phyloP scores from a whole-genome alignment of 2,113 vertebrate genomes.

The Fulmarus glacialis region DNA sequence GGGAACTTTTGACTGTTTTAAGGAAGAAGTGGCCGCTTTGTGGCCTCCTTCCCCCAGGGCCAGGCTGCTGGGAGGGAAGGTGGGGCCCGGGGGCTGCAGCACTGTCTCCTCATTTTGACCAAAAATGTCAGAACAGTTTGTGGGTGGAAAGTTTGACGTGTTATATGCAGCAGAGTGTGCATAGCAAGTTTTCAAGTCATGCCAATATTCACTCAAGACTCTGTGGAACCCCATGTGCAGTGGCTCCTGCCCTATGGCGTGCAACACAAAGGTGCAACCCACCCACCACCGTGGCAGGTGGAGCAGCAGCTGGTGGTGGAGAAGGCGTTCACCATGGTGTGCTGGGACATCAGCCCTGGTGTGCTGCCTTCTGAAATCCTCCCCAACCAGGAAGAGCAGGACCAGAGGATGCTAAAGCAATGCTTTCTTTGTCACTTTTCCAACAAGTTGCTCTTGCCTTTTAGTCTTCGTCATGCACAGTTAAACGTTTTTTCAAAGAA shows the following conservation, averaged over 20 bases:
- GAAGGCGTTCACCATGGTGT: rapidly evolving
- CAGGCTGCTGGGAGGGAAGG: background rate
- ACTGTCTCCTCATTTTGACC: background rate
- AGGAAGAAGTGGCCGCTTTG: background rate
- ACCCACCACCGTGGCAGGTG: rapidly evolving
- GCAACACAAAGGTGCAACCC: background rate
- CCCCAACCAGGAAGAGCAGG: background rate
- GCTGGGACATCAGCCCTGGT: background rate
- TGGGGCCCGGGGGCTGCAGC: rapidly evolving
- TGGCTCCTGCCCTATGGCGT: rapidly evolving
- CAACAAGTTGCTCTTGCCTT: background rate
- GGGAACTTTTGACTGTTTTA: background rate
- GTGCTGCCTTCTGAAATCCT: background rate
- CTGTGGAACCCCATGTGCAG: rapidly evolving
- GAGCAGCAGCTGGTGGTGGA: background rate
- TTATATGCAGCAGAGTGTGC: rapidly evolving
- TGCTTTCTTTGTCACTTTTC: too few relatives aligned
- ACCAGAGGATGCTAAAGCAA: background rate
- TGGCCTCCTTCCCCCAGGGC: background rate
- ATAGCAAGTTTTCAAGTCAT: rapidly evolving
- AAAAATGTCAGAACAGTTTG: background rate
- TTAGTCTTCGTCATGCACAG: background rate
- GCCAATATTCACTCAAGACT: rapidly evolving
- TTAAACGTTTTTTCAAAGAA: background rate
- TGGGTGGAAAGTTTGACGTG: rapidly evolving